Conservation (phyloP, 1,140 invertebrate genomes). For the Euwallacea fornicatus region DNA sequence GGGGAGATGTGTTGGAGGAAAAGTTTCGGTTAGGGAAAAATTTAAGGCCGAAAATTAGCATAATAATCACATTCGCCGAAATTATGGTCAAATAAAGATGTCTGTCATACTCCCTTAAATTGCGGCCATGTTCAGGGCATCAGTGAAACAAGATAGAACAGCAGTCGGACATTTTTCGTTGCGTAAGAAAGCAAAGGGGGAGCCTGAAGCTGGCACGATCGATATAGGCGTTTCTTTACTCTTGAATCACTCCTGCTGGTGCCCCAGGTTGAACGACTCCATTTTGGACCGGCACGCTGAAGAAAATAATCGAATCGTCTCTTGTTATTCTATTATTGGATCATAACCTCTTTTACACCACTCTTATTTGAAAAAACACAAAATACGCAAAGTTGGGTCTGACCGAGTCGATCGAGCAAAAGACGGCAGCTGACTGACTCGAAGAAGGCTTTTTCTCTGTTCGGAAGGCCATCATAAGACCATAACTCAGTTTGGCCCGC, state of each 20-base stretch:
- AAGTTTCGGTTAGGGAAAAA: too few species aligned
- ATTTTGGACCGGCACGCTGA: constrained; percentile 19
- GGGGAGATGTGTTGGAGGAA: too few species aligned
- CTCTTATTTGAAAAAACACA: not conserved
- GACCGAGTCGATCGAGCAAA: constrained; percentile 30
- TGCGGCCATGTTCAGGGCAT: too few species aligned
- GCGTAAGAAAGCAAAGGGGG: constrained; percentile 35
- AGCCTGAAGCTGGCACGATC: constrained; percentile 25
- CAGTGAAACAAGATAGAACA: not conserved
- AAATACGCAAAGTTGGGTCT: not conserved
- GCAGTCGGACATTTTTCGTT: constrained; percentile 38
- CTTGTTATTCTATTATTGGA: too few species aligned
- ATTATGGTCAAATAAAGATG: too few species aligned
- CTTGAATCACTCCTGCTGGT: constrained; percentile 25
- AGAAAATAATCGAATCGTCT: too few species aligned
- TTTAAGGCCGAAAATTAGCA: too few species aligned
- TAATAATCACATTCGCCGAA: too few species aligned
- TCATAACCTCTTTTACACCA: not conserved
- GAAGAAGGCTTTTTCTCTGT: constrained; percentile 38
- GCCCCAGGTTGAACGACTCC: constrained; percentile 36
- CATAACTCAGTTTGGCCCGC: constrained; percentile 38
- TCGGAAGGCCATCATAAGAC: constrained; percentile 37
- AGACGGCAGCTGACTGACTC: constrained; percentile 35
- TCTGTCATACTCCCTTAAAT: too few species aligned
- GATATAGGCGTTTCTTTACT: constrained; percentile 42